Base-by-base conservation (phyloP, 2,797 vertebrate genomes). In the Carapus acus region DNA sequence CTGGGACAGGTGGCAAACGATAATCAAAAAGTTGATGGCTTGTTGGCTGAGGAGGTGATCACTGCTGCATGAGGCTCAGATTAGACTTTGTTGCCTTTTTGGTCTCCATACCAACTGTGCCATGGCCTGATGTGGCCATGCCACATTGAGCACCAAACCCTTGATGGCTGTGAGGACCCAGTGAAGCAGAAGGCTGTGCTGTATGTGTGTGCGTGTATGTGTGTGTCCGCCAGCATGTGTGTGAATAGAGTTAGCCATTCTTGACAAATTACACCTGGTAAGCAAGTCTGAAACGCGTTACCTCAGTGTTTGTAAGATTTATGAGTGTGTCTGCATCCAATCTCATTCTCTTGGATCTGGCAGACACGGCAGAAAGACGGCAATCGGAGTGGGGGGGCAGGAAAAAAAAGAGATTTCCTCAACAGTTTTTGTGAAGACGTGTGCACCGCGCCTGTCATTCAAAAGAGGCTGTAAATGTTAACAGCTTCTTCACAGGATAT, bases 181-280 rank as follows among this genome's bases (percentile, higher is more conserved):
- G 34, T 47, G 66, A 69, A 58, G 71, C 58, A 67, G 55, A 71
- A 61, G 54, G 44, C 24, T 2, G 21, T 1, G n/a, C 69, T 58
- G 39, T 62, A 27, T 58, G 66, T 45, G 51, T n/a, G n/a, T n/a
- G n/a, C n/a, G n/a, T n/a, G n/a, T n/a, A n/a, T n/a, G n/a, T n/a
- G n/a, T n/a, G n/a, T n/a, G n/a, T n/a, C n/a, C n/a, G n/a, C n/a
- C n/a, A n/a, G n/a, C n/a, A n/a, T n/a, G n/a, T n/a, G n/a, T n/a
- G n/a, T n/a, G 61, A 69, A 69, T 38, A 69, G 49, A 71, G 46
- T 73, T 53, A 59, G 56, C 58, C 52, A 57, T 69, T 74, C 71
- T 70, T 79, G 72, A 81, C 72, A 77, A 79, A 82, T 81, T 77
- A 76, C 82, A 78, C 54, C 68, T 64, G 74, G 76, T 83, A 80